Evolutionary conservation across 2,113 vertebrate genomes (phyloP).

Genomic region (Sinocyclocheilus rhinocerous): DNA sequence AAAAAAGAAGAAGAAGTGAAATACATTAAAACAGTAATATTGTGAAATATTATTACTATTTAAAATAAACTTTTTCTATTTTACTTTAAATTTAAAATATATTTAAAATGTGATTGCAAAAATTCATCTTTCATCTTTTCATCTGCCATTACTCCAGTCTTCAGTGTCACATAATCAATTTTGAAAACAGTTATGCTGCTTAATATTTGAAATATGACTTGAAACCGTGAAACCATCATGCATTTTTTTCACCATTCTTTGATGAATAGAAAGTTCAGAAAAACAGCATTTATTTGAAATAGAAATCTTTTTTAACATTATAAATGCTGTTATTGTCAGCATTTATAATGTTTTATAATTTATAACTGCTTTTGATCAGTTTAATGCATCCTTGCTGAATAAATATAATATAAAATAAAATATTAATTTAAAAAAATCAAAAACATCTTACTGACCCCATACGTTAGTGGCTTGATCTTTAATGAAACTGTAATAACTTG

Average conservation of each 20-base stretch:
- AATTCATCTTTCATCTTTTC: background rate
- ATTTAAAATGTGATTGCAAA: background rate
- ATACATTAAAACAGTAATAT: background rate
- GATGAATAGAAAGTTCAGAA: background rate
- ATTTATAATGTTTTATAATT: no score
- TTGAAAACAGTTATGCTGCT: background rate
- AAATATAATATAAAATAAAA: no score
- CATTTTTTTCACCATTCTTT: background rate
- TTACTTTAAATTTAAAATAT: background rate
- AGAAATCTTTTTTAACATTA: background rate
- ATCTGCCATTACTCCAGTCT: background rate
- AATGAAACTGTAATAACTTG: background rate
- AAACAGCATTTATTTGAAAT: background rate
- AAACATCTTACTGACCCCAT: no score
- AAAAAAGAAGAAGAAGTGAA: background rate
- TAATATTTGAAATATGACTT: background rate
- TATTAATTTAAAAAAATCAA: no score
- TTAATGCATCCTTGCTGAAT: background rate
- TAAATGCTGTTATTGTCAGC: background rate
- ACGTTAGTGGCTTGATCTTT: background rate
- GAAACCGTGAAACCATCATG: no score
- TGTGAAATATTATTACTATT: background rate
- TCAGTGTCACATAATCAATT: background rate
- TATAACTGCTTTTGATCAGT: background rate
- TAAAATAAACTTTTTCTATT: background rate